A percentile compares a stretch with the other conserved stretches of the same genome.
These are phyloP conservation scores for Papilio elwesi DNA, from an alignment of 2,888 invertebrate species.

Conservation along the genomic window DNA sequence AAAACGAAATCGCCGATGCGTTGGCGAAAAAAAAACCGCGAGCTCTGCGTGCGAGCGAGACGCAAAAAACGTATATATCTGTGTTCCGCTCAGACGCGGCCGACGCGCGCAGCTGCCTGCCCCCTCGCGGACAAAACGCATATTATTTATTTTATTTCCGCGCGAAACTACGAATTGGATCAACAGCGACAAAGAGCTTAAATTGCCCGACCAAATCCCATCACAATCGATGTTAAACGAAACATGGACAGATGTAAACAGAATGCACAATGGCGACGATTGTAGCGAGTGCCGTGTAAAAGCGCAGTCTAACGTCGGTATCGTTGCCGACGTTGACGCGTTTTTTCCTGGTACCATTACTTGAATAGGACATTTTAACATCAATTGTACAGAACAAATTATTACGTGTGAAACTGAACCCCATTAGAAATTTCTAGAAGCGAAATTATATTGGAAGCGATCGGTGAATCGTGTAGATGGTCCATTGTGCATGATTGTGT, in stretches of 20 bases:
- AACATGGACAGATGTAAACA: conserved; percentile 81
- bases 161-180: conserved; percentile 81
- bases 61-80: conserved; percentile 81
- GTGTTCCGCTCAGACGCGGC: conserved; percentile 82
- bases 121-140: conserved; percentile 65
- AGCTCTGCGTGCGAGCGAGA: conserved; percentile 80
- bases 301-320: conserved; percentile 50
- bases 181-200: conserved; percentile 79
- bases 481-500: conserved; percentile 51
- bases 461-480: neutral
- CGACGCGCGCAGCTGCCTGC: conserved; percentile 77
- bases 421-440: neutral
- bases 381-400: neutral
- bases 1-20: conserved; percentile 82
- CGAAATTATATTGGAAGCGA: neutral
- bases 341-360: neutral
- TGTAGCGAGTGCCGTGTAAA: conserved; percentile 35
- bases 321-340: neutral
- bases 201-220: conserved; percentile 83
- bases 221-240: conserved; percentile 75
- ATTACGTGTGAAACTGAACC: conserved; percentile 14
- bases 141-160: conserved; percentile 83
- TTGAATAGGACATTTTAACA: conserved; percentile 2
- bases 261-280: conserved; percentile 49
- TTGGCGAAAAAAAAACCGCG: conserved; percentile 74